Evolutionary conservation across 1,140 invertebrate species (phyloP), one percentile per base, ranked within the genome.

Genomic region (Leptestheria dahalacensis): DNA sequence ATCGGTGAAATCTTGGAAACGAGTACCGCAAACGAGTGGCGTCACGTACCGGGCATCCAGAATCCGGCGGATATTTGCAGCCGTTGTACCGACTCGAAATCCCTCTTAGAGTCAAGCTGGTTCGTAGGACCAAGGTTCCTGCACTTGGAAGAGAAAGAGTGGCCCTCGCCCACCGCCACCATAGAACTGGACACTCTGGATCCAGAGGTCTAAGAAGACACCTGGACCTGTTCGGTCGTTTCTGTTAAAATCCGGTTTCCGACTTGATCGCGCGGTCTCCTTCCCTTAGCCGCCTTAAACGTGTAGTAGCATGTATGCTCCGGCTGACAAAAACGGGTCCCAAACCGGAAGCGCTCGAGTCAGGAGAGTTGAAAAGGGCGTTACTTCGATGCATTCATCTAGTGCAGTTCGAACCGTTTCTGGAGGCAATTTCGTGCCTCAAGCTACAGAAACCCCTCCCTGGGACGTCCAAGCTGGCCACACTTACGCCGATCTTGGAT

Each of bases 51-150:
- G 0, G 47, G 47, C 15, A n/a, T 26, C 3, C 46, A 47, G 18
- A 59, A 59, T 9, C 57, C 57, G 1, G 57, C 57, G 1, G 57
- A 59, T 26, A 25, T 28, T n/a, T 59, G 46, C 24, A 47, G 29
- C 23, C 21, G 57, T 23, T 41, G 47, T 24, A 23, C 48, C 1
- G 3, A 25, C 4, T 6, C 57, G 2, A 21, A 4, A 41, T 41
- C 3, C 52, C 12, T n/a, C n/a, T n/a, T n/a, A n/a, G 6, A 26
- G 1, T 23, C 28, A 2, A 21, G 57, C 15, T 65, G 64, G 64
- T 60, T 62, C n/a, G 0, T 2, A 0, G 64, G 63, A 24, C 64
- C 64, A 2, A 15, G n/a, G 1, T 65, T 64, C 47, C 49, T 64
- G 6, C 2, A 9, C 1, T 3, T 49, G 11, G 12, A 25, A 53